Evolutionary conservation across 2,797 vertebrate species (phyloP).

Genomic region (Rhinatrema bivittatum): DNA sequence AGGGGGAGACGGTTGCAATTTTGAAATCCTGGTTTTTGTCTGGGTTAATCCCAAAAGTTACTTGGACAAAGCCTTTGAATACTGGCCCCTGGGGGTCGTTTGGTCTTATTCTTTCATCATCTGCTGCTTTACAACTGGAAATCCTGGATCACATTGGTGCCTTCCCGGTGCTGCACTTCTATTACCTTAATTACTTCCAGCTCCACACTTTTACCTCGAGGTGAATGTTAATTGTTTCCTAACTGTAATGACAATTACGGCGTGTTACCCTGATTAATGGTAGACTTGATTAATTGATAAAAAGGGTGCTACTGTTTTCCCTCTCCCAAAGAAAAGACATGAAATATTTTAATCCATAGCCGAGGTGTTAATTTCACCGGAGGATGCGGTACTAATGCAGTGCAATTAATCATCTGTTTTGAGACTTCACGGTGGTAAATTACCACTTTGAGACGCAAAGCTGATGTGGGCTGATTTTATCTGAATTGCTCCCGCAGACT

Average conservation of each 20-base stretch:
- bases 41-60: too few species aligned
- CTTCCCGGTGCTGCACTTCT: slow-evolving; percentile 26
- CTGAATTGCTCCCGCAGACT: neutral
- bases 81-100: too few species aligned
- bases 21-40: too few species aligned
- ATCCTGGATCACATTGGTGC: slow-evolving; percentile 30
- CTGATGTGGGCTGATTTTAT: too few species aligned
- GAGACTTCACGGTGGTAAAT: slow-evolving; percentile 10
- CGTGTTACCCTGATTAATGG: slow-evolving; percentile 42
- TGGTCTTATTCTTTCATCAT: too few species aligned
- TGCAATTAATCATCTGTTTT: slow-evolving; percentile 31
- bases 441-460: slow-evolving; percentile 1
- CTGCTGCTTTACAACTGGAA: too few species aligned
- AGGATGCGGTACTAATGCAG: slow-evolving; percentile 22
- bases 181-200: slow-evolving; percentile 45
- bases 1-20: too few species aligned
- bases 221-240: slow-evolving; percentile 57
- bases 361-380: slow-evolving; percentile 21
- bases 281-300: slow-evolving; percentile 43
- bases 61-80: too few species aligned
- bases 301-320: slow-evolving; percentile 24
- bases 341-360: slow-evolving; percentile 7
- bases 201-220: slow-evolving; percentile 44
- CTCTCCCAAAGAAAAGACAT: slow-evolving; percentile 15
- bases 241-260: slow-evolving; percentile 52